Base-by-base conservation (phyloP, 2,888 invertebrate species). In the Margaritifera margaritifera region DNA sequence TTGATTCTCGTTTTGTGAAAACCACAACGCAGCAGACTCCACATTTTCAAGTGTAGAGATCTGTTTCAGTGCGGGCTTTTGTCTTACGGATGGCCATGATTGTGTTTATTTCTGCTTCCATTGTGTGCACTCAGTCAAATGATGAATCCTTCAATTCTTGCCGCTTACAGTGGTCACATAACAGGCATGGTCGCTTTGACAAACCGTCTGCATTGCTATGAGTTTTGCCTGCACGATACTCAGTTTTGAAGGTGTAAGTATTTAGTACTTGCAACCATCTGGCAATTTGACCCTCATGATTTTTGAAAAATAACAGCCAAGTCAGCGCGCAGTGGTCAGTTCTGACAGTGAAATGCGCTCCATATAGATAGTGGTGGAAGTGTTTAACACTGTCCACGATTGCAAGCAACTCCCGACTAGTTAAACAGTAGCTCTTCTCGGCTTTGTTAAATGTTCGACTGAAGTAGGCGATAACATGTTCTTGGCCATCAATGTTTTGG, bases 301-400 rank as follows among this genome's bases (percentile, higher is more conserved):
- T 63, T 52, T 73, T 77, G 6, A 76, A 74, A 18, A 64, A 68
- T 22, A 64, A 53, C 24, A 76, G 31, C 78, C 80, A 80, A 19
- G 22, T 42, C 4, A 79, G 62, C 11, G 79, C 71, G 6, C 63
- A 61, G 56, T 81, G 80, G 62, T 80, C 79, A 20, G 80, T 80
- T 55, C 77, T 56, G 4, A 78, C 57, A 2, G 60, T 25, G 60
- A 80, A 78, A 24, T 62, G 4, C 51, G 59, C 62, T 18, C 79
- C 79, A 31, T 71, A 71, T 25, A 81, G 59, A 54, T 80, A 82
- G 42, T 70, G 76, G 27, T 67, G 62, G 55, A 75, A 81, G n/a
- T 78, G 62, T 61, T 61, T 79, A 77, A 5, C 71, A 73, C 6
- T 77, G 61, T 2, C 72, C 74, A 24, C 74, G 73, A 19, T 74